These are phyloP conservation scores for Melitaea athalia DNA, from an alignment of 2,888 invertebrate species.

Conservation along the genomic window DNA sequence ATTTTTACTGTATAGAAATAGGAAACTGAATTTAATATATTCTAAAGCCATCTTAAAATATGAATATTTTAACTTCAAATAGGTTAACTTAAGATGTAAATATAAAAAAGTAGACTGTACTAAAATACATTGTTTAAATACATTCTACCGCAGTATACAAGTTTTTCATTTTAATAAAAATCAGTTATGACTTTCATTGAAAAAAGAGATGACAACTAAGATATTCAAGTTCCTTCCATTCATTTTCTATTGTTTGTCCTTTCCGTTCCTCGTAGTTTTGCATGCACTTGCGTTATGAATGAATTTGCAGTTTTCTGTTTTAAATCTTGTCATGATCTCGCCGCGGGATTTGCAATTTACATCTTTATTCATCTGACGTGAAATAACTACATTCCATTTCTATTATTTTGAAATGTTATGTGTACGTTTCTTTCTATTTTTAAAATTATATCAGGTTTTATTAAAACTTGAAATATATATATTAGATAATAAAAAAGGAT, in stretches of 20 bases:
- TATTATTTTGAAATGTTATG: neutral
- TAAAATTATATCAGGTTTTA: too few relatives aligned
- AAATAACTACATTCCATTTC: neutral
- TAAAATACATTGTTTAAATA: too few relatives aligned
- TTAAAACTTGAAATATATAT: too few relatives aligned
- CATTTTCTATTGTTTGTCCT: slow-evolving; percentile 23
- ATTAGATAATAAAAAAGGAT: too few relatives aligned
- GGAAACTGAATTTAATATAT: too few relatives aligned
- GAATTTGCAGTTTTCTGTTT: slow-evolving; percentile 19
- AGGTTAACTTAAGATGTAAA: too few relatives aligned
- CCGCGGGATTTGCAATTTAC: slow-evolving; percentile 3
- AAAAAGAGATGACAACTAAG: slow-evolving; percentile 13
- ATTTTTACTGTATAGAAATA: too few relatives aligned
- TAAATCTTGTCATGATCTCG: slow-evolving; percentile 7
- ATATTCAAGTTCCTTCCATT: slow-evolving; percentile 15
- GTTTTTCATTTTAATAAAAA: slow-evolving; percentile 11
- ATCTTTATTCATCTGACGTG: neutral
- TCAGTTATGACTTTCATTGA: slow-evolving; percentile 10
- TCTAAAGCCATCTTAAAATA: too few relatives aligned
- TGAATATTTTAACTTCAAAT: too few relatives aligned
- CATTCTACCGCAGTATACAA: too few relatives aligned
- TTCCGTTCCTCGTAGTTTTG: slow-evolving; percentile 19
- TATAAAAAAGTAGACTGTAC: too few relatives aligned
- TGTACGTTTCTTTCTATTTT: too few relatives aligned
- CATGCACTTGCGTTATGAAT: slow-evolving; percentile 25